Percentiles rank a stretch among this genome's conserved stretches.
Conservation (phyloP, 2,888 invertebrate species). For the Cryptosula pallasiana region DNA sequence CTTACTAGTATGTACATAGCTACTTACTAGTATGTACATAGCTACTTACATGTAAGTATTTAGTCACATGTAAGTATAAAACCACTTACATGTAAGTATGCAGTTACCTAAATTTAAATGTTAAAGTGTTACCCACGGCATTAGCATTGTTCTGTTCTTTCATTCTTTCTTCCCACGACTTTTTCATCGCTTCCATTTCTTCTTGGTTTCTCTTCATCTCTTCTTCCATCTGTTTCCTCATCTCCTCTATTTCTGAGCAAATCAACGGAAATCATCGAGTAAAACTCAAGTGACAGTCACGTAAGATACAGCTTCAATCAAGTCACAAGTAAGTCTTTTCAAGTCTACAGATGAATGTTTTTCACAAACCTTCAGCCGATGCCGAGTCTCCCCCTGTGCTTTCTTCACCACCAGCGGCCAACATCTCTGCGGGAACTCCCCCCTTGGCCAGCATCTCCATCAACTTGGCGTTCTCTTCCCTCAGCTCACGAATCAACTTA, state of each 20-base stretch:
- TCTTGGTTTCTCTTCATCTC: constrained; percentile 41
- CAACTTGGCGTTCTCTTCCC: constrained; percentile 44
- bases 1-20: too few relatives aligned
- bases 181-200: constrained; percentile 44
- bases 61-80: too few relatives aligned
- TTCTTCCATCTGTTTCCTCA: constrained; percentile 43
- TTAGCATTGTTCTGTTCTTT: constrained; percentile 32
- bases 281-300: too few relatives aligned
- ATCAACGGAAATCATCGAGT: too few relatives aligned
- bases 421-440: constrained; percentile 16
- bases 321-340: too few relatives aligned
- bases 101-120: too few relatives aligned
- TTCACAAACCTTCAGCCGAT: constrained; percentile 10
- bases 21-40: too few relatives aligned
- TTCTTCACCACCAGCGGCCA: neutral
- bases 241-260: constrained; percentile 41
- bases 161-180: constrained; percentile 42
- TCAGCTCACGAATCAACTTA: constrained; percentile 45
- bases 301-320: too few relatives aligned
- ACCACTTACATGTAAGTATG: too few relatives aligned
- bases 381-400: neutral
- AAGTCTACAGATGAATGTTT: too few relatives aligned
- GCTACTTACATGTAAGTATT: too few relatives aligned
- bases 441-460: constrained; percentile 37
- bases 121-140: neutral